Percentiles rank a stretch among this genome's conserved stretches.
phyloP scores from a whole-genome alignment of 2,888 invertebrate genomes.

The Brachypterus glaber region DNA sequence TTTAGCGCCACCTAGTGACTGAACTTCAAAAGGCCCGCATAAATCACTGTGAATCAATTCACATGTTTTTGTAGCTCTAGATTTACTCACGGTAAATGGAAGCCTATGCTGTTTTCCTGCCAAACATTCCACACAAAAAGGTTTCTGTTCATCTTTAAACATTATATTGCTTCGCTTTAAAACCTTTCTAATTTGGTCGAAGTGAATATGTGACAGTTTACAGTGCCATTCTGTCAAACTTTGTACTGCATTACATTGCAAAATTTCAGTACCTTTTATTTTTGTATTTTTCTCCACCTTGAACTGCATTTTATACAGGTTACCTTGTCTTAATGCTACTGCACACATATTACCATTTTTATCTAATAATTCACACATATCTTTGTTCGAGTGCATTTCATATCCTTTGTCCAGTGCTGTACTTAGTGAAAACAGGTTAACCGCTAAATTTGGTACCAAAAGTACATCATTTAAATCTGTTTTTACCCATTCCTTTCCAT shows the following conservation, averaged over 20 bases:
- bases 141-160: slow-evolving; percentile 9
- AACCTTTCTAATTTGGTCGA: slow-evolving; percentile 10
- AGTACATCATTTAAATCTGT: slow-evolving; percentile 14
- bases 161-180: slow-evolving; percentile 10
- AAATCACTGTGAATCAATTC: slow-evolving; percentile 16
- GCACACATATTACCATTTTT: no score
- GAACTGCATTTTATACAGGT: not conserved
- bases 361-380: slow-evolving; percentile 10
- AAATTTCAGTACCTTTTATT: not conserved
- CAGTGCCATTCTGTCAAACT: slow-evolving; percentile 10
- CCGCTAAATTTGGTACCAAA: slow-evolving; percentile 13
- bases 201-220: slow-evolving; percentile 12
- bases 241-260: slow-evolving; percentile 5
- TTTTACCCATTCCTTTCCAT: slow-evolving; percentile 13
- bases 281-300: not conserved
- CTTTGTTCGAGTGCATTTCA: slow-evolving; percentile 9
- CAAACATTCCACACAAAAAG: slow-evolving; percentile 11
- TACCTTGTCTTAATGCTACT: slow-evolving; percentile 5
- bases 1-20: slow-evolving; percentile 9
- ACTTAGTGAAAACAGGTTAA: slow-evolving; percentile 15
- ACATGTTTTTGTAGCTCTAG: slow-evolving; percentile 10
- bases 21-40: slow-evolving; percentile 15
- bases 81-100: slow-evolving; percentile 10
- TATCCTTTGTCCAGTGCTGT: slow-evolving; percentile 14
- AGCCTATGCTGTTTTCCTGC: slow-evolving; percentile 15